phyloP scores from a whole-genome alignment of 37 sponge, comb jelly and placozoan species.

The Mnemiopsis leidyi region DNA sequence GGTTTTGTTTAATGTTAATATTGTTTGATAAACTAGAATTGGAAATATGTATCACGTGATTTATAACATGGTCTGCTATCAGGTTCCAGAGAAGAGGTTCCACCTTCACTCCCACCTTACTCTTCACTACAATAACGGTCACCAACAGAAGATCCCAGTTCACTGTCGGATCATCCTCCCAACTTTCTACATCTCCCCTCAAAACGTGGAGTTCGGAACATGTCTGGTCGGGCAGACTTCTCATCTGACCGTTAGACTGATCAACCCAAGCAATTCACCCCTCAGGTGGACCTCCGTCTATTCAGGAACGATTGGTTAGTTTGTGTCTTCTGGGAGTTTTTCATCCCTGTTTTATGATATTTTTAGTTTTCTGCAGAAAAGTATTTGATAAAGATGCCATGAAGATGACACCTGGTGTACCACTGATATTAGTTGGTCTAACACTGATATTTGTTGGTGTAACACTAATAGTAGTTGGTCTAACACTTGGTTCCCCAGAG shows the following conservation, averaged over 20 bases:
- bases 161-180: conserved; percentile 64
- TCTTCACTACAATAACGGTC: conserved; percentile 49
- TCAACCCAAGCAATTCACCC: conserved; percentile 45
- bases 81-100: conserved; percentile 56
- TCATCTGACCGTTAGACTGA: conserved; percentile 24
- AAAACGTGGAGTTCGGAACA: conserved; percentile 44
- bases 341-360: too few species aligned
- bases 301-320: not conserved
- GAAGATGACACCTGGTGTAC: too few species aligned
- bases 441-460: too few species aligned
- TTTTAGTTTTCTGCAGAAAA: too few species aligned
- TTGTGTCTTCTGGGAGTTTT: too few species aligned
- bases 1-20: too few species aligned
- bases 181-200: conserved; percentile 58
- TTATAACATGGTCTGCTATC: too few species aligned
- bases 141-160: conserved; percentile 16
- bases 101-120: conserved; percentile 52
- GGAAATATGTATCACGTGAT: too few species aligned
- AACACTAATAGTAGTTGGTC: too few species aligned
- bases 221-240: conserved; percentile 66
- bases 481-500: not conserved
- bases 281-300: conserved; percentile 21
- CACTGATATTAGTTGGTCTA: too few species aligned
- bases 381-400: too few species aligned
- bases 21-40: too few species aligned